These are phyloP conservation scores for Drosophila suboccidentalis DNA, from an alignment of 2,888 invertebrate species.

Conservation along the genomic window DNA sequence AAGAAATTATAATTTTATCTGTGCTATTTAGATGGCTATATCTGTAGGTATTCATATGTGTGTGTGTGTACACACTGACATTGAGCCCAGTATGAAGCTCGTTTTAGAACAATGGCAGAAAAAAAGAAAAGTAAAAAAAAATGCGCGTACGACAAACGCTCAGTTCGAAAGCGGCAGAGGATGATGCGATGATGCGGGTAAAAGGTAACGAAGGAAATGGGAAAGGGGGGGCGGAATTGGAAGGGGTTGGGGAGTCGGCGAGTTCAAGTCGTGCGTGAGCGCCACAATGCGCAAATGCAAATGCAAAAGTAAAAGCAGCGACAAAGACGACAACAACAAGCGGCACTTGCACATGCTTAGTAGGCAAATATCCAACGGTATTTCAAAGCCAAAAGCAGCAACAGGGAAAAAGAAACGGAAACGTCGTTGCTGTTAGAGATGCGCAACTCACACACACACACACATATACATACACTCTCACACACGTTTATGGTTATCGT, in stretches of 20 bases:
- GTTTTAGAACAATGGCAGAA: constrained; percentile 36
- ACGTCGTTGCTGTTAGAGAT: constrained; percentile 24
- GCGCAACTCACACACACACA: constrained; percentile 13
- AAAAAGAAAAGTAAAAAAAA: constrained; percentile 4
- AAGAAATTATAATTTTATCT: too few species aligned
- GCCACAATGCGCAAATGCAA: constrained; percentile 65
- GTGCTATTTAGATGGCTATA: not conserved
- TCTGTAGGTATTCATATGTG: not conserved
- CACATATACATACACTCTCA: constrained; percentile 3
- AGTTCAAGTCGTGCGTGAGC: constrained; percentile 62
- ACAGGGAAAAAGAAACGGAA: constrained; percentile 36
- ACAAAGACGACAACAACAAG: constrained; percentile 20
- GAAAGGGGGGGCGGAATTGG: not conserved
- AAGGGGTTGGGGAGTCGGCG: not conserved
- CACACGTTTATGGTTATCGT: constrained; percentile 24
- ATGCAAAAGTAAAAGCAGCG: constrained; percentile 26
- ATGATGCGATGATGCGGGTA: constrained; percentile 54
- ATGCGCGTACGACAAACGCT: constrained; percentile 8
- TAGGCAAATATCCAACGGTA: constrained; percentile 44
- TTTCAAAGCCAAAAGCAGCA: constrained; percentile 22
- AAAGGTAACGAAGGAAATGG: constrained; percentile 22
- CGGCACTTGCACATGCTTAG: constrained; percentile 51
- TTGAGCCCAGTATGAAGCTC: constrained; percentile 19
- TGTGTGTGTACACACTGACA: constrained; percentile 18
- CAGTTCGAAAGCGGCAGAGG: not conserved